A percentile compares a stretch with the other conserved stretches of the same genome.
Conservation (phyloP, 2,113 vertebrate genomes). For the Misgurnus mizolepis region DNA sequence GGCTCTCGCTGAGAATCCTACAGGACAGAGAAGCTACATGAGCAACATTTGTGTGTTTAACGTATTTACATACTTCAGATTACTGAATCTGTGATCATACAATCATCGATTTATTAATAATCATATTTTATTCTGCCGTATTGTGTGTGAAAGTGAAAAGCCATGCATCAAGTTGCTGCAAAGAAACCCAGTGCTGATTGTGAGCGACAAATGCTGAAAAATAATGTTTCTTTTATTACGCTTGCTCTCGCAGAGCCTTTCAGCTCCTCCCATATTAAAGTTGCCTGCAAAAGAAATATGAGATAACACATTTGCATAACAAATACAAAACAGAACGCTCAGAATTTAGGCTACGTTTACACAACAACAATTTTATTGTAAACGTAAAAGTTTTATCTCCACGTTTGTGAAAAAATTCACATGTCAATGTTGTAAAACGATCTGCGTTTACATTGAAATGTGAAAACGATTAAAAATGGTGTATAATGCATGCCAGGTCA, state of each 20-base stretch:
- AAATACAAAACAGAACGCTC: no score
- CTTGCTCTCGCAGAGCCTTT: constrained; percentile 58
- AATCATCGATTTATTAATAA: neutral
- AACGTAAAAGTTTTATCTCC: no score
- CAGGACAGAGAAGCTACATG: neutral
- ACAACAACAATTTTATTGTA: no score
- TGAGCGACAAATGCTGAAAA: no score
- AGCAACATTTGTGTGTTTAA: neutral
- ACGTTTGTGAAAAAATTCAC: no score
- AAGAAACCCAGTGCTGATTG: constrained; percentile 10
- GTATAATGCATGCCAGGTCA: no score
- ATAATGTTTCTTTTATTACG: constrained; percentile 43
- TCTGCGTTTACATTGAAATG: no score
- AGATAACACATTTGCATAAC: constrained; percentile 36
- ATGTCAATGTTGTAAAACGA: no score
- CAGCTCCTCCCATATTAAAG: constrained; percentile 59
- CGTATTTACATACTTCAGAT: no score
- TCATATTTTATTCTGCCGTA: neutral
- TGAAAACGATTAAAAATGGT: no score
- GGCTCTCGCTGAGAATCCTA: constrained; percentile 87
- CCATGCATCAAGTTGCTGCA: neutral
- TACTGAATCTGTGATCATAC: neutral
- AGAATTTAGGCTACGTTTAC: no score
- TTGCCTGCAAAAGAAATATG: constrained; percentile 63
- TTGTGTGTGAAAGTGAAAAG: neutral